Conservation (phyloP, 2,888 invertebrate genomes). For the Brachylomia viminalis region DNA sequence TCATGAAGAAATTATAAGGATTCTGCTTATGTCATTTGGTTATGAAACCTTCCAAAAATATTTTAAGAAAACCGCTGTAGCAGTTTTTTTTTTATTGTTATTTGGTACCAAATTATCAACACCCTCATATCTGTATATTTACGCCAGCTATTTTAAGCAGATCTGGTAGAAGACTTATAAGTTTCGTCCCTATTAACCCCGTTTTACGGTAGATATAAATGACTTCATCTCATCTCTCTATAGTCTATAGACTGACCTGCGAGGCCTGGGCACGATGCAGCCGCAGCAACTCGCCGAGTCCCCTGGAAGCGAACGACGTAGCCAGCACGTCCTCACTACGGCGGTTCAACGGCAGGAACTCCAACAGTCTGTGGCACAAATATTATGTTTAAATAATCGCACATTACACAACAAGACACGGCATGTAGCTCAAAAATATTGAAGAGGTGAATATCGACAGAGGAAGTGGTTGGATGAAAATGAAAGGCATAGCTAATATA, state of each 20-base stretch:
- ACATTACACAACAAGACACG: not conserved
- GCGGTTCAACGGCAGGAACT: constrained; percentile 98
- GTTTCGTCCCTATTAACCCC: too few relatives aligned
- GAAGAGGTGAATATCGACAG: too few relatives aligned
- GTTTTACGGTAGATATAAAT: too few relatives aligned
- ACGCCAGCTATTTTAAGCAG: not conserved
- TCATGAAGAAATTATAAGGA: not conserved
- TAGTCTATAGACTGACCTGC: constrained; percentile 83
- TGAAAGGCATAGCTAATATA: too few relatives aligned
- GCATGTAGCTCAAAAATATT: too few relatives aligned
- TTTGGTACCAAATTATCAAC: too few relatives aligned
- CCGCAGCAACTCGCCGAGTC: constrained; percentile 94
- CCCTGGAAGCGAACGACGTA: constrained; percentile 94
- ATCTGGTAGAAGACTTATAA: not conserved
- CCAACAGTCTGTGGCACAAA: constrained; percentile 92
- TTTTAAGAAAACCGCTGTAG: not conserved
- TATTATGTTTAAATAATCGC: not conserved
- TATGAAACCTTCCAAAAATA: not conserved
- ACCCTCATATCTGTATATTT: not conserved
- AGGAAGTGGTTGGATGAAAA: too few relatives aligned
- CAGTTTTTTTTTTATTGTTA: not conserved
- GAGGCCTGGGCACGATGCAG: constrained; percentile 96
- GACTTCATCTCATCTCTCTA: not conserved
- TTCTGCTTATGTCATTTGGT: not conserved
- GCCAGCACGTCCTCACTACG: constrained; percentile 97